phyloP scores from a whole-genome alignment of 2,113 vertebrate species.

The Rhinogobius similis region DNA sequence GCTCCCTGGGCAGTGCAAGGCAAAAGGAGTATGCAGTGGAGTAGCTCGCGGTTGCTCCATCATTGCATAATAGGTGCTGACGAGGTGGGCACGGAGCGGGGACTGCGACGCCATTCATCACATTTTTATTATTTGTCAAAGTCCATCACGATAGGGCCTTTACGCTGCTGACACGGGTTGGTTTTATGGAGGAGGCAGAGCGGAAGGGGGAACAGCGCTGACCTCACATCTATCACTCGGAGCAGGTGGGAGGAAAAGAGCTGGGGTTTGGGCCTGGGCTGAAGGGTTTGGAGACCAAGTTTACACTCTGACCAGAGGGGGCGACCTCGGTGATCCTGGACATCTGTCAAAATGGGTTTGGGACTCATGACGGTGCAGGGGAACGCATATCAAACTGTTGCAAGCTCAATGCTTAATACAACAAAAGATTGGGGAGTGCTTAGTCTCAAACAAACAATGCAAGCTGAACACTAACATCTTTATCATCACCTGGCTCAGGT shows the following conservation, averaged over 20 bases:
- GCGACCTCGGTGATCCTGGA: background rate
- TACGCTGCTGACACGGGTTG: conserved; percentile 47
- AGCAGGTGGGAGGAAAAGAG: conserved; percentile 20
- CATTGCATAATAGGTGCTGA: conserved; percentile 56
- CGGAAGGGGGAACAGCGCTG: background rate
- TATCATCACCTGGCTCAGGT: background rate
- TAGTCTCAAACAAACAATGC: background rate
- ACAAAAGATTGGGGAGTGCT: background rate
- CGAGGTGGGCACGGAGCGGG: conserved; percentile 42
- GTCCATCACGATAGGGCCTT: conserved; percentile 47
- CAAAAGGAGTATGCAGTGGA: conserved; percentile 15
- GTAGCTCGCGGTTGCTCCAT: conserved; percentile 46
- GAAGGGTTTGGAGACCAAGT: background rate
- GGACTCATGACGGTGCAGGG: conserved; percentile 31
- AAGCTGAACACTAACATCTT: background rate
- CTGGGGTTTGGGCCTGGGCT: background rate
- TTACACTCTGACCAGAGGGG: background rate
- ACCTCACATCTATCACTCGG: conserved; percentile 50
- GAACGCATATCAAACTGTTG: conserved; percentile 42
- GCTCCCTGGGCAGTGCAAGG: conserved; percentile 53
- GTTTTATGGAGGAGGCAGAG: conserved; percentile 28
- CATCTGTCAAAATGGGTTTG: background rate
- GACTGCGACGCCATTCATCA: conserved; percentile 63
- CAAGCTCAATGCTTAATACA: background rate
- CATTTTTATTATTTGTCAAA: conserved; percentile 68